These are phyloP conservation scores for Myotis lucifugus DNA, from an alignment of 2,113 vertebrate species.

Conservation along the genomic window DNA sequence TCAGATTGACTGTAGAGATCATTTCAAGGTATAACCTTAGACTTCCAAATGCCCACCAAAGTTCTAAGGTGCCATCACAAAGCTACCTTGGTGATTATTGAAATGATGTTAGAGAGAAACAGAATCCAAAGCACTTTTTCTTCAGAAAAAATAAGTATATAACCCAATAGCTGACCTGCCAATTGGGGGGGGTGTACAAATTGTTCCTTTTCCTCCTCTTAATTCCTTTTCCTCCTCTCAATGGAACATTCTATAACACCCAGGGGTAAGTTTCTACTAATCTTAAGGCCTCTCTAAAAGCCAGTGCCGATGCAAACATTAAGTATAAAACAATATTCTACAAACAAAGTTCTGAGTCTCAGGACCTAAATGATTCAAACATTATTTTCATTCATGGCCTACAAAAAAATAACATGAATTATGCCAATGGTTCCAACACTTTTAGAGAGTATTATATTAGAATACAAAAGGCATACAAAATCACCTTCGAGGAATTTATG, in stretches of 20 bases:
- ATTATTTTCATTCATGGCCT: slow-evolving; percentile 47
- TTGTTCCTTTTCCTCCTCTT: slow-evolving; percentile 63
- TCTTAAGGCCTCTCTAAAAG: slow-evolving; percentile 54
- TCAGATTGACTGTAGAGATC: not conserved
- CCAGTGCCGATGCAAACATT: slow-evolving; percentile 41
- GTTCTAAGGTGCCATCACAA: not conserved
- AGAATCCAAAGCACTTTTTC: slow-evolving; percentile 40
- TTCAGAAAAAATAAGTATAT: slow-evolving; percentile 59
- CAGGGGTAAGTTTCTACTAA: slow-evolving; percentile 59
- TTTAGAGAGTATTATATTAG: slow-evolving; percentile 21
- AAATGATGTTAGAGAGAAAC: not conserved
- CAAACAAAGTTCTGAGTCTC: slow-evolving; percentile 49
- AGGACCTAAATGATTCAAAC: slow-evolving; percentile 30
- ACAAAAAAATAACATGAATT: slow-evolving; percentile 40
- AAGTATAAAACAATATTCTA: slow-evolving; percentile 62
- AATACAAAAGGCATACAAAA: slow-evolving; percentile 44
- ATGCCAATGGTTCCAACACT: not conserved
- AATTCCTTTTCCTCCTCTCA: slow-evolving; percentile 49
- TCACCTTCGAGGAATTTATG: slow-evolving; percentile 53
- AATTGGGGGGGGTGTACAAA: not conserved
- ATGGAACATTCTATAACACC: slow-evolving; percentile 64
- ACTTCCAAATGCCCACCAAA: not conserved
- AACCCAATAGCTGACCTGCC: slow-evolving; percentile 27
- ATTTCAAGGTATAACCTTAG: not conserved
- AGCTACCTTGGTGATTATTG: not conserved